Conservation (phyloP, 64 coral and sea anemone species). For the Stichodactyla mertensii region DNA sequence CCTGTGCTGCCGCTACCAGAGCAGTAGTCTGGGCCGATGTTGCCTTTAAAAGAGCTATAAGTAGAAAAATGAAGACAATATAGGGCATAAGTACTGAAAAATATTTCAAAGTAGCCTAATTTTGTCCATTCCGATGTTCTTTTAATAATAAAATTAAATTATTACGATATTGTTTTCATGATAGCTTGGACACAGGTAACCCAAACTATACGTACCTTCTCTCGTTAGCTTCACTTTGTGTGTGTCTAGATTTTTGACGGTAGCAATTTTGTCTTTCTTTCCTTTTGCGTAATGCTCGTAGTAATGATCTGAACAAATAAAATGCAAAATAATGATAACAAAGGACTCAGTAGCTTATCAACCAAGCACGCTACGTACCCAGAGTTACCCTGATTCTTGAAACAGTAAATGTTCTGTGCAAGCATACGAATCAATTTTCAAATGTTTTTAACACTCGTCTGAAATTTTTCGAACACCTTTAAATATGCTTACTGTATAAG, state of each 20-base stretch:
- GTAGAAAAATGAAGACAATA: background rate
- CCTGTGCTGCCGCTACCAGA: conserved; percentile 85
- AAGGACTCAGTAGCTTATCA: too few species aligned
- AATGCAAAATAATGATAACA: background rate
- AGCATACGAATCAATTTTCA: too few species aligned
- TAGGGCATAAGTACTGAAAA: background rate
- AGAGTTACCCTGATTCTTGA: too few species aligned
- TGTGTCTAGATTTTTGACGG: background rate
- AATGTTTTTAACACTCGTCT: too few species aligned
- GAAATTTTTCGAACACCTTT: too few species aligned
- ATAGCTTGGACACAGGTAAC: background rate
- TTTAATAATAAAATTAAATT: too few species aligned
- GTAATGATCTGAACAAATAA: conserved; percentile 17
- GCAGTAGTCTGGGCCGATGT: conserved; percentile 91
- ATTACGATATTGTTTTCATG: too few species aligned
- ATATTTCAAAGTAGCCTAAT: background rate
- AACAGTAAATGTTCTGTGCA: too few species aligned
- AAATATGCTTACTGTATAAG: too few species aligned
- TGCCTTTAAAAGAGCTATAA: conserved; percentile 69
- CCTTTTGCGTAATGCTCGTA: conserved; percentile 56
- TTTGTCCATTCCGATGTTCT: too few species aligned
- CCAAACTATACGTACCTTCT: conserved; percentile 33
- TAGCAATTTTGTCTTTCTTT: conserved; percentile 48
- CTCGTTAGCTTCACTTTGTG: conserved; percentile 34
- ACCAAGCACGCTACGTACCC: too few species aligned